Evolutionary conservation across 2,797 vertebrate species (phyloP).

Genomic region (Hippopotamyrus pictus): DNA sequence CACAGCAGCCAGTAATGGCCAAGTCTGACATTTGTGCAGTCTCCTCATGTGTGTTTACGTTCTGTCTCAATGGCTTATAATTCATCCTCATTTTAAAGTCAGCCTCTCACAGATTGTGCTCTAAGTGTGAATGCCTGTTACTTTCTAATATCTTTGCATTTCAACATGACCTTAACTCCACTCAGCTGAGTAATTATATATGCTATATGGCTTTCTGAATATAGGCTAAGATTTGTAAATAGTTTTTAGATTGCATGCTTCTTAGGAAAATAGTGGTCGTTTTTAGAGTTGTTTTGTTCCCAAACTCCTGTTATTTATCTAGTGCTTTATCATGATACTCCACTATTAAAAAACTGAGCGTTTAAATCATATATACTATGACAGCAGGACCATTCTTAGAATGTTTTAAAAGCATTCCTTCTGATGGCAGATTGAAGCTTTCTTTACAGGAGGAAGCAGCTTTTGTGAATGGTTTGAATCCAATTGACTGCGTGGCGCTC

Average conservation of each 20-base stretch:
- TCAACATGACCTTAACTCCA: slow-evolving; percentile 17
- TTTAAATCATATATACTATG: not conserved
- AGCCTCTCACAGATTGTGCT: not conserved
- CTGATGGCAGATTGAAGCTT: not conserved
- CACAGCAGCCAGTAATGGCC: not conserved
- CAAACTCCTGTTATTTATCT: not conserved
- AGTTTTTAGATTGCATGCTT: not conserved
- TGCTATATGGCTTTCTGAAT: slow-evolving; percentile 31
- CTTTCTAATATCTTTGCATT: slow-evolving; percentile 13
- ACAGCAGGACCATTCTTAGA: not conserved
- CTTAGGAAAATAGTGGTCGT: not conserved
- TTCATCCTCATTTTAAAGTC: slow-evolving; percentile 12
- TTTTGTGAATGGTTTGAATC: not conserved
- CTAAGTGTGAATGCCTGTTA: not conserved
- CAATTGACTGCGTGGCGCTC: not conserved
- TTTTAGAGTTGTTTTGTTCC: not conserved
- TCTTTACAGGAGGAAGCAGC: not conserved
- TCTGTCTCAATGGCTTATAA: slow-evolving; percentile 9
- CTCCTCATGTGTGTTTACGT: slow-evolving; percentile 4
- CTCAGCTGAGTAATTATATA: slow-evolving; percentile 26
- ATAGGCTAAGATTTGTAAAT: not conserved
- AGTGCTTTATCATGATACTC: not conserved
- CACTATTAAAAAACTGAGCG: not conserved
- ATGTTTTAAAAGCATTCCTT: not conserved
- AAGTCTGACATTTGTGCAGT: not conserved